Percentiles rank a stretch among this genome's conserved stretches.
Evolutionary conservation across 2,888 invertebrate genomes (phyloP).

Genomic region (Gnatocerus cornutus): DNA sequence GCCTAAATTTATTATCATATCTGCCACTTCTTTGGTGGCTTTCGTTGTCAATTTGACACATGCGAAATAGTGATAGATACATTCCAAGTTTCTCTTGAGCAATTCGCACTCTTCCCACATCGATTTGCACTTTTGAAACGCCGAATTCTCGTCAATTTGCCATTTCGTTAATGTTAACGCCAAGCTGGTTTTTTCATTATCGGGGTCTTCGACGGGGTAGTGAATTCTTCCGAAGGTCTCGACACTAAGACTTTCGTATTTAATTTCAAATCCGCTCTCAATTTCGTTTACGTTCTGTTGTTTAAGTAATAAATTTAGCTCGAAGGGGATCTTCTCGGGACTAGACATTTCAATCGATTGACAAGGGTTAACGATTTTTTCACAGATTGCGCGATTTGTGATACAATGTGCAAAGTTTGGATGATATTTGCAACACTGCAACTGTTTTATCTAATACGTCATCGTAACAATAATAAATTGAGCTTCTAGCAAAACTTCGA

Average conservation of each 20-base stretch:
- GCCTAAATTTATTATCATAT: slow-evolving; percentile 27
- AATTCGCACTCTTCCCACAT: slow-evolving; percentile 56
- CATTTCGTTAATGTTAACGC: slow-evolving; percentile 58
- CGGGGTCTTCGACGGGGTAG: slow-evolving; percentile 44
- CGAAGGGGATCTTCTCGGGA: slow-evolving; percentile 24
- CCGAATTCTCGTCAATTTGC: slow-evolving; percentile 58
- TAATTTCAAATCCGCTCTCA: slow-evolving; percentile 38
- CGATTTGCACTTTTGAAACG: slow-evolving; percentile 54
- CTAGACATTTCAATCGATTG: slow-evolving; percentile 36
- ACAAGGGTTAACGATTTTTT: slow-evolving; percentile 33
- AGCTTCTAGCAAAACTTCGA: no score
- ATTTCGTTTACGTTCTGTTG: slow-evolving; percentile 55
- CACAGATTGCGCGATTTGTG: background rate
- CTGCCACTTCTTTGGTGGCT: slow-evolving; percentile 55
- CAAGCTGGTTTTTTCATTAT: slow-evolving; percentile 46
- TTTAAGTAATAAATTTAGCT: slow-evolving; percentile 58
- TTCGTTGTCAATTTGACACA: slow-evolving; percentile 58
- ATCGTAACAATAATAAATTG: no score
- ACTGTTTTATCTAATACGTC: no score
- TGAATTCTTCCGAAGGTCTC: slow-evolving; percentile 35
- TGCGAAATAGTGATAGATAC: slow-evolving; percentile 59
- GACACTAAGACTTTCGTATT: slow-evolving; percentile 41
- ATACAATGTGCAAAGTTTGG: slow-evolving; percentile 4
- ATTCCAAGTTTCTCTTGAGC: slow-evolving; percentile 56
- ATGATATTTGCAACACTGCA: background rate